phyloP scores from a whole-genome alignment of 2,113 vertebrate genomes.

The Fukomys damarensis region DNA sequence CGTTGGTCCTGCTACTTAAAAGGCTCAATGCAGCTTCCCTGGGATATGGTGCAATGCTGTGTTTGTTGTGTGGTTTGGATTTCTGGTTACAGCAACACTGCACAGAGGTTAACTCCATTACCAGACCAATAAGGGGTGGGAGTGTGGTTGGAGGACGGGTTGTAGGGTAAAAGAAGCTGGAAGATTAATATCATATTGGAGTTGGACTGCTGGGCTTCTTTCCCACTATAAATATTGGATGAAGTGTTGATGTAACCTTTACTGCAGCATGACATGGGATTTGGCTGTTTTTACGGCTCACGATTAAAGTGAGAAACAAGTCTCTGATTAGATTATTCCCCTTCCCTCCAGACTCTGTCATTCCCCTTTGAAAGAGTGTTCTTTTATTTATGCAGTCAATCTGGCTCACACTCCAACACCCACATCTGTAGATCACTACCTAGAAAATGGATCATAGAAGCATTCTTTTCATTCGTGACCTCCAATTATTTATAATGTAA shows the following conservation, averaged over 20 bases:
- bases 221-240: slow-evolving; percentile 80
- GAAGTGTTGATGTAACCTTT: slow-evolving; percentile 83
- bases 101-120: not conserved
- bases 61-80: not conserved
- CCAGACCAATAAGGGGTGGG: not conserved
- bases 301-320: slow-evolving; percentile 84
- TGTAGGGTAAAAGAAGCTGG: slow-evolving; percentile 17
- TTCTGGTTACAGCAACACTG: slow-evolving; percentile 24
- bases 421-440: slow-evolving; percentile 60
- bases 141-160: not conserved
- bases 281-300: slow-evolving; percentile 75
- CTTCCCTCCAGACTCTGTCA: slow-evolving; percentile 68
- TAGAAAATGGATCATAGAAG: slow-evolving; percentile 63
- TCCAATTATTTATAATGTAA: slow-evolving; percentile 1
- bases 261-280: slow-evolving; percentile 76
- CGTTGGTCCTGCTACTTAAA: not conserved
- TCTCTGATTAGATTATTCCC: slow-evolving; percentile 81
- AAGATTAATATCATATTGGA: slow-evolving; percentile 76
- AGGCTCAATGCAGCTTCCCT: not conserved
- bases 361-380: slow-evolving; percentile 79
- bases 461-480: slow-evolving; percentile 58
- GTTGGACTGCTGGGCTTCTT: slow-evolving; percentile 71
- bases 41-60: not conserved
- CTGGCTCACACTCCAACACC: slow-evolving; percentile 51
- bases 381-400: slow-evolving; percentile 81